Conservation (phyloP, 92 coral and sea anemone species). For the Epizoanthus fatuus region DNA sequence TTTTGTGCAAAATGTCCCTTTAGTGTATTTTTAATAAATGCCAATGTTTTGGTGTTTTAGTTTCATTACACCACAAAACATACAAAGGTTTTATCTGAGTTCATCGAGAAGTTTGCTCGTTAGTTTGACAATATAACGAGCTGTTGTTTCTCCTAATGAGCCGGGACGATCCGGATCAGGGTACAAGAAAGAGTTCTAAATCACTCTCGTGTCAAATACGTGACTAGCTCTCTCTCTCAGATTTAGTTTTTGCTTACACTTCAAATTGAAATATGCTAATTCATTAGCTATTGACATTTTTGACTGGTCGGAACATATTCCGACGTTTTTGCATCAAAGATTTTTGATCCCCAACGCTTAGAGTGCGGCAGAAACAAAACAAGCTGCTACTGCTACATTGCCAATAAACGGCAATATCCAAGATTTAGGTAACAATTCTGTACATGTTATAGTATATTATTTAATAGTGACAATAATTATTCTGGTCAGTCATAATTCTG, state of each 20-base stretch:
- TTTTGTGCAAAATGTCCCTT: constrained; percentile 24
- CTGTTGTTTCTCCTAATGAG: neutral
- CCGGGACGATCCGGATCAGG: neutral
- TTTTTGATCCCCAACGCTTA: no score
- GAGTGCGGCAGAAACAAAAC: no score
- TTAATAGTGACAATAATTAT: no score
- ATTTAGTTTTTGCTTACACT: constrained; percentile 17
- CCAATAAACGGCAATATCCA: no score
- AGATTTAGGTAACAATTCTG: no score
- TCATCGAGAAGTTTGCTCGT: neutral
- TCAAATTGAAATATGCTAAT: constrained; percentile 47
- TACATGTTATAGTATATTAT: no score
- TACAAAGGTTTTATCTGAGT: constrained; percentile 15
- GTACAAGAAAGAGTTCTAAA: neutral
- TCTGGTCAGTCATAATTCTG: no score
- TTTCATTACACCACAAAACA: constrained; percentile 40
- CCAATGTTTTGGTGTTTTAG: constrained; percentile 12
- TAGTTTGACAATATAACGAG: neutral
- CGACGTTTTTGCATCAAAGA: no score
- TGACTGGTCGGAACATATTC: no score
- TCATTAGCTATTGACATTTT: constrained; percentile 17
- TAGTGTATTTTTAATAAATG: constrained; percentile 40
- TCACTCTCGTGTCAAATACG: neutral
- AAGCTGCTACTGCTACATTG: no score
- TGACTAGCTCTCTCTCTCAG: neutral